A percentile compares a stretch with the other conserved stretches of the same genome.
Conservation (phyloP, 2,797 vertebrate genomes). For the Ispidina lecontei region DNA sequence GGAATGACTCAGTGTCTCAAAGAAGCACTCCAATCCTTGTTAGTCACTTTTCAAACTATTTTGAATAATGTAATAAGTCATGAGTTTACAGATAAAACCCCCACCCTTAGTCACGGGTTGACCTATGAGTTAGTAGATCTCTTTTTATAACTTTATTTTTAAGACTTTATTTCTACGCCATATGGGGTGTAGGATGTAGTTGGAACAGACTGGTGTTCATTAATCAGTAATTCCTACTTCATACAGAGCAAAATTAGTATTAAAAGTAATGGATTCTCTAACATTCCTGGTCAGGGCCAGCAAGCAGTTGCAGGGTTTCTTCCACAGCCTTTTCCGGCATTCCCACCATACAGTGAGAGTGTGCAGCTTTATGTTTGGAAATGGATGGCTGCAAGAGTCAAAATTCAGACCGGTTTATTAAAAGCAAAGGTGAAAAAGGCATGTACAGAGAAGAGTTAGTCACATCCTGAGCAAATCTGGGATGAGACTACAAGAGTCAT, state of each 20-base stretch:
- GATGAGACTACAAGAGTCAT: neutral
- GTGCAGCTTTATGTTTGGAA: neutral
- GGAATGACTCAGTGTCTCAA: neutral
- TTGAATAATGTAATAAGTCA: neutral
- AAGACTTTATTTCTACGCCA: neutral
- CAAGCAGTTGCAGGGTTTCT: neutral
- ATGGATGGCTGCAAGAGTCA: neutral
- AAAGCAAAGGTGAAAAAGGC: neutral
- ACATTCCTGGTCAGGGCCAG: neutral
- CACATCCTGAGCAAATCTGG: neutral
- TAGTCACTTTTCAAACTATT: slow-evolving; percentile 13
- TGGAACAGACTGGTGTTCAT: slow-evolving; percentile 45
- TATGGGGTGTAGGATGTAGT: slow-evolving; percentile 58
- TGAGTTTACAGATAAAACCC: neutral
- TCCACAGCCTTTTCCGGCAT: neutral
- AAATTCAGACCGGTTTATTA: neutral
- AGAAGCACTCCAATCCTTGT: neutral
- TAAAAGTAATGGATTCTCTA: slow-evolving; percentile 23
- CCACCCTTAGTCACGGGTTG: neutral
- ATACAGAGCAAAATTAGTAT: slow-evolving; percentile 18
- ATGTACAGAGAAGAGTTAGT: neutral
- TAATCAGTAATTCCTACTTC: slow-evolving; percentile 45
- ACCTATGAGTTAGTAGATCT: neutral
- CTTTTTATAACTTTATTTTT: slow-evolving; percentile 17
- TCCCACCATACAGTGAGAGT: neutral